phyloP scores from a whole-genome alignment of 1,140 invertebrate species.

The Apocrypta bakeri region DNA sequence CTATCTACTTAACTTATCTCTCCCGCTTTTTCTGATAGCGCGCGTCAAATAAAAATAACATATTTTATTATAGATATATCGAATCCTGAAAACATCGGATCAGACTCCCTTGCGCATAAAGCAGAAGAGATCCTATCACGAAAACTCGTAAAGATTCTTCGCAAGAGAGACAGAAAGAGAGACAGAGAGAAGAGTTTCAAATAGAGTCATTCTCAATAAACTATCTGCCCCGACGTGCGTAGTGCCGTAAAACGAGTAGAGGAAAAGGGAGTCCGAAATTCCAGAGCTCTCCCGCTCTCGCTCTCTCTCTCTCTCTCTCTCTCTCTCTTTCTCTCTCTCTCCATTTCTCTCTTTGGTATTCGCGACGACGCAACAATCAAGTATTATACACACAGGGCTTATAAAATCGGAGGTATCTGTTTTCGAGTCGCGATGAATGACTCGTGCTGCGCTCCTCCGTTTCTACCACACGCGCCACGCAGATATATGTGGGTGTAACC shows the following conservation, averaged over 20 bases:
- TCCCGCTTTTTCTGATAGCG: neutral
- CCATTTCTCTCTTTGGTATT: neutral
- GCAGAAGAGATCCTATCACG: neutral
- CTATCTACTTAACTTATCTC: too few relatives aligned
- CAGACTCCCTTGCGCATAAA: neutral
- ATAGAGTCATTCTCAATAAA: conserved; percentile 7
- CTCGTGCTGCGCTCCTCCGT: neutral
- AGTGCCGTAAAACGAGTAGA: neutral
- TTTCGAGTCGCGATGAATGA: conserved; percentile 14
- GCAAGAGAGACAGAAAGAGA: neutral
- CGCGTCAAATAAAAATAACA: neutral
- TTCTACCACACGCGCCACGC: conserved; percentile 9
- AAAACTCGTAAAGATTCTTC: conserved; percentile 5
- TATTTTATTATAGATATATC: neutral
- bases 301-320: too few relatives aligned
- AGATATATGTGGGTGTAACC: conserved; percentile 70
- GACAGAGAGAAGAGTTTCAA: neutral
- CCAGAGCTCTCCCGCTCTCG: neutral
- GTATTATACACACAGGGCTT: neutral
- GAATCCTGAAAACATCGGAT: neutral
- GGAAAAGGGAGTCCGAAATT: neutral
- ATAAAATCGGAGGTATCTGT: conserved; percentile 24
- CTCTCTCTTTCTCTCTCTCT: neutral
- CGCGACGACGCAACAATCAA: neutral
- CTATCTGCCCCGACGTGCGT: neutral